Percentiles rank a stretch among this genome's conserved stretches.
These are phyloP conservation scores for Harpagus bidentatus DNA, from an alignment of 2,113 vertebrate genomes.

Conservation along the genomic window DNA sequence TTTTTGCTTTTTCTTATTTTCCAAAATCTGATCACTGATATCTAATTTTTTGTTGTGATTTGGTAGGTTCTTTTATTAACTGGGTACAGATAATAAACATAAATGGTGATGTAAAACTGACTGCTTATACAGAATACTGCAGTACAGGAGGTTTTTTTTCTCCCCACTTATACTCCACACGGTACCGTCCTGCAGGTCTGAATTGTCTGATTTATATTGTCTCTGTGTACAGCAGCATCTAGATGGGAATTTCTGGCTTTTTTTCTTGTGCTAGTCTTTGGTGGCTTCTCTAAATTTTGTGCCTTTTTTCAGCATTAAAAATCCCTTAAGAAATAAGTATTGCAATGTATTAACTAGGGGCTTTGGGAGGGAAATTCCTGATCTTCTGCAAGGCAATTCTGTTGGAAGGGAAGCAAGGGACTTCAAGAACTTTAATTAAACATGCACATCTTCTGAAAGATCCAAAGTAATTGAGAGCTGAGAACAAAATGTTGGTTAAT, in stretches of 20 bases:
- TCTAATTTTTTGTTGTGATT: neutral
- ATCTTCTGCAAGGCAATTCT: neutral
- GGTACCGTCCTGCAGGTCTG: neutral
- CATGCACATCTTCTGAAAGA: neutral
- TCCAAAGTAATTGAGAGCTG: neutral
- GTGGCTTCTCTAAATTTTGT: neutral
- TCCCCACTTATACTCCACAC: neutral
- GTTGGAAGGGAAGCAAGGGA: neutral
- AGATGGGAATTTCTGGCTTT: neutral
- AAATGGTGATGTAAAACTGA: neutral
- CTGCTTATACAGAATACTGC: neutral
- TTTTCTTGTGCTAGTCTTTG: neutral
- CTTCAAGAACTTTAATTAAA: neutral
- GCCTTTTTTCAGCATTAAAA: neutral
- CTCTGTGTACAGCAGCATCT: neutral
- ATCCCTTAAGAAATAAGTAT: neutral
- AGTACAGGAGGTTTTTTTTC: neutral
- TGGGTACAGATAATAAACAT: neutral
- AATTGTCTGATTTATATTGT: neutral
- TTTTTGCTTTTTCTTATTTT: neutral
- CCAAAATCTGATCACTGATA: neutral
- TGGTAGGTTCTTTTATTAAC: neutral
- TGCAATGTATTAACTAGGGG: neutral
- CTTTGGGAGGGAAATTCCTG: neutral
- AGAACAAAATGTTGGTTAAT: neutral